Conservation (phyloP, 2,888 invertebrate species). For the Microdon myrmicae region DNA sequence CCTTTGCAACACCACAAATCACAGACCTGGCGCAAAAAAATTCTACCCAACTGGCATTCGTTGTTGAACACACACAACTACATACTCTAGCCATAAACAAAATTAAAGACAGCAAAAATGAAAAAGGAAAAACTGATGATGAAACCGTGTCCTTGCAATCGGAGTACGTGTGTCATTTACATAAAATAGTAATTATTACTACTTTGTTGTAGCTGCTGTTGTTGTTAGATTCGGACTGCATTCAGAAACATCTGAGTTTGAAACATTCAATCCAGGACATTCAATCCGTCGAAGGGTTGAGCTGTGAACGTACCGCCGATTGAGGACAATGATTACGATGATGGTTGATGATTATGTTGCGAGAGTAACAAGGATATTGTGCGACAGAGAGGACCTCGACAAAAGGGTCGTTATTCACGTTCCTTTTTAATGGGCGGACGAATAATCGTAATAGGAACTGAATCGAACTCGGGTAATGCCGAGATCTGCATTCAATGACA, state of each 20-base stretch:
- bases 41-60: too few species aligned
- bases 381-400: not conserved
- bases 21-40: too few species aligned
- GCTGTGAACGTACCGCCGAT: not conserved
- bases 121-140: conserved; percentile 1
- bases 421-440: conserved; percentile 42
- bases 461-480: conserved; percentile 52
- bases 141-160: conserved; percentile 13
- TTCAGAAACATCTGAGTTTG: conserved; percentile 34
- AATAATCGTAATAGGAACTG: conserved; percentile 53
- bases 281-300: conserved; percentile 24
- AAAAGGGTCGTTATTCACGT: conserved; percentile 8
- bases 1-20: conserved; percentile 12
- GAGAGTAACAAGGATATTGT: conserved; percentile 15
- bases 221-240: conserved; percentile 24
- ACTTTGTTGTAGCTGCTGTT: too few species aligned
- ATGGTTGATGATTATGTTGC: conserved; percentile 6
- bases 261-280: conserved; percentile 24
- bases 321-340: conserved; percentile 8
- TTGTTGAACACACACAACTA: too few species aligned
- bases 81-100: too few species aligned
- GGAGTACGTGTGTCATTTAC: conserved; percentile 49
- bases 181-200: conserved; percentile 55
- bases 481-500: conserved; percentile 56
- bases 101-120: too few species aligned